Conservation (phyloP, 2,113 vertebrate genomes). For the Toxostoma redivivum region DNA sequence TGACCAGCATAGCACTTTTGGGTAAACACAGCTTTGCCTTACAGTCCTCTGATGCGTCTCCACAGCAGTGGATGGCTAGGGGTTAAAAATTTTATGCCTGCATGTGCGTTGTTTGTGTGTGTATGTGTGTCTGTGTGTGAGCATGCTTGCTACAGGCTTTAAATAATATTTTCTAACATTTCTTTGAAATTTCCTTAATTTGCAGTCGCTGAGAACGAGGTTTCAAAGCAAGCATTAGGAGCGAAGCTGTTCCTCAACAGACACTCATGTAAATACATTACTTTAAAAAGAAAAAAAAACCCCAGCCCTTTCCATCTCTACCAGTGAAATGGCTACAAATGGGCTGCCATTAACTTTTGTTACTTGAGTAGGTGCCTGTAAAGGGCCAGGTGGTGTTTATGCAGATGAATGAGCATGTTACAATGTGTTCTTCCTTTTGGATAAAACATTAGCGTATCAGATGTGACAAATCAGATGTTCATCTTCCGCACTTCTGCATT, state of each 20-base stretch:
- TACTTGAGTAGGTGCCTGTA: slow-evolving; percentile 89
- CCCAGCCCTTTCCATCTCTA: slow-evolving; percentile 39
- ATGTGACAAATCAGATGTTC: slow-evolving; percentile 99
- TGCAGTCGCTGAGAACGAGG: not conserved
- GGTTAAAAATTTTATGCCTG: not conserved
- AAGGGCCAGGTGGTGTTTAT: slow-evolving; percentile 99
- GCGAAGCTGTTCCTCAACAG: not conserved
- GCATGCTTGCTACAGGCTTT: not conserved
- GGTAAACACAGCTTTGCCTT: not conserved
- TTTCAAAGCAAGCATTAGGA: not conserved
- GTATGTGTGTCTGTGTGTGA: not conserved
- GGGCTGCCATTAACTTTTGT: slow-evolving; percentile 83
- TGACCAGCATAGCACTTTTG: slow-evolving; percentile 2
- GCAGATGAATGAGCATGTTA: slow-evolving; percentile 99
- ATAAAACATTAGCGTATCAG: slow-evolving; percentile 99
- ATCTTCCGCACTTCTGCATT: slow-evolving; percentile 87
- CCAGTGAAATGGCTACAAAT: slow-evolving; percentile 71
- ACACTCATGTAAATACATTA: slow-evolving; percentile 48
- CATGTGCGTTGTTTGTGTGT: fast-evolving
- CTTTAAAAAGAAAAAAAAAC: slow-evolving; percentile 34
- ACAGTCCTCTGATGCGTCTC: not conserved
- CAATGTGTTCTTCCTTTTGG: slow-evolving; percentile 97
- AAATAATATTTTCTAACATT: not conserved
- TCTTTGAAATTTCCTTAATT: not conserved
- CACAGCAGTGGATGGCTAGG: not conserved